phyloP scores from a whole-genome alignment of 1,140 invertebrate genomes.

The Apocrypta bakeri region DNA sequence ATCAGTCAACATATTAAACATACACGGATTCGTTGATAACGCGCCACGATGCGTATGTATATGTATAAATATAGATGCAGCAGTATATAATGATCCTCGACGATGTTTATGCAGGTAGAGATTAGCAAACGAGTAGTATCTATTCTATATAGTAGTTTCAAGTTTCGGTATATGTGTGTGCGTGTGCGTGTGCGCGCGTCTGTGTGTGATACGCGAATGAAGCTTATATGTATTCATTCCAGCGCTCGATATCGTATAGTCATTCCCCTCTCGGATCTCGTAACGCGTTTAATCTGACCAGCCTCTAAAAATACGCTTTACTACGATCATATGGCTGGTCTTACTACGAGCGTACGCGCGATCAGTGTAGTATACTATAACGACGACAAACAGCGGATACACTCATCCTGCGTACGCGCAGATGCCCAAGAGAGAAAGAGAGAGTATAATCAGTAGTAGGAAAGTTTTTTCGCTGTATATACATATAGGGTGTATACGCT shows the following conservation, averaged over 20 bases:
- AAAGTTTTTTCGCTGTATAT: not conserved
- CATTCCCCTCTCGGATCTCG: not conserved
- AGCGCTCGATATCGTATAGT: not conserved
- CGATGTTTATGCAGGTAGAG: not conserved
- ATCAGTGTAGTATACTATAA: not conserved
- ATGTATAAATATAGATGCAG: no score
- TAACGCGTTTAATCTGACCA: not conserved
- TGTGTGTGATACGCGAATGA: not conserved
- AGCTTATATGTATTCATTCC: not conserved
- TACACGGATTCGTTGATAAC: not conserved
- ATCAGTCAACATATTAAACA: not conserved
- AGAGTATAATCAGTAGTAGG: not conserved
- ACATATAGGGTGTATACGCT: no score
- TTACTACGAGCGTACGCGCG: not conserved
- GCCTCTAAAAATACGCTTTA: conserved; percentile 4
- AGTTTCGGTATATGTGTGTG: no score
- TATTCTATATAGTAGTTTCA: not conserved
- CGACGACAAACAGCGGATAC: no score
- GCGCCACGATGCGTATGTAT: not conserved
- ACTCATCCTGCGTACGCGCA: not conserved
- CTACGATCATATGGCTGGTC: not conserved
- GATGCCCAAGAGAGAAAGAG: not conserved
- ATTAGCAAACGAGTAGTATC: not conserved
- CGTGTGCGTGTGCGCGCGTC: no score
- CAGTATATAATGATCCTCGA: no score